These are phyloP conservation scores for Thysanoteuthis rhombus DNA, from an alignment of 2,888 invertebrate genomes.

Conservation along the genomic window DNA sequence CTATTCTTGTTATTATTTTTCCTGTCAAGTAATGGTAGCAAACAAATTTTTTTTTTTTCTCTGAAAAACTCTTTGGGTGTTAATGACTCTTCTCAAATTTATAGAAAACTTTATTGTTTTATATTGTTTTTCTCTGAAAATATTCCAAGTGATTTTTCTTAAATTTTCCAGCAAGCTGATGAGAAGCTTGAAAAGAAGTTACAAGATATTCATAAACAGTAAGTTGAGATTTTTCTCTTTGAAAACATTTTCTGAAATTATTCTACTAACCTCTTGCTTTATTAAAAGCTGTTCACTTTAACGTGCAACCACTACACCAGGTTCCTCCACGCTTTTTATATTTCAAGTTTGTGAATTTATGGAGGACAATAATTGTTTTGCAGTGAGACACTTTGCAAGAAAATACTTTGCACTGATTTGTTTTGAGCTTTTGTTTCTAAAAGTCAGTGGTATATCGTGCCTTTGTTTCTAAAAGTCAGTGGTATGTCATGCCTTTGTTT, in stretches of 20 bases:
- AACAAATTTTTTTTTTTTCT: too few species aligned
- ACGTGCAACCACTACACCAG: background rate
- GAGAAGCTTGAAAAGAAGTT: slow-evolving; percentile 1
- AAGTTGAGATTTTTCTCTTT: background rate
- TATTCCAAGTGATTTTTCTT: too few species aligned
- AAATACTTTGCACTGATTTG: too few species aligned
- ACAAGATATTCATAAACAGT: slow-evolving; percentile 19
- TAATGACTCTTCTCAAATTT: too few species aligned
- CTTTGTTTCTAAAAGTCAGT: too few species aligned
- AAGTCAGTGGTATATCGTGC: too few species aligned
- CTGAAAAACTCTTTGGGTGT: too few species aligned
- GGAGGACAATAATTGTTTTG: background rate
- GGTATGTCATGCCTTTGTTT: too few species aligned
- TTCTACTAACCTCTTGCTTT: background rate
- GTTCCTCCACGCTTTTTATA: background rate
- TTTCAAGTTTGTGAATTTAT: background rate
- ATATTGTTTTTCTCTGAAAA: too few species aligned
- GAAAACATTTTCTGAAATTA: background rate
- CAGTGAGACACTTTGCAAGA: background rate
- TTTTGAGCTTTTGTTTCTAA: background rate
- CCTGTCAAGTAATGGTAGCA: too few species aligned
- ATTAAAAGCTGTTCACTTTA: background rate
- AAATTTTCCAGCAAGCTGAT: background rate
- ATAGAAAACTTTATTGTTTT: too few species aligned
- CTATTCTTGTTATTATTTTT: too few species aligned